Conservation (phyloP, 2,888 invertebrate species). For the Philereme transversata region DNA sequence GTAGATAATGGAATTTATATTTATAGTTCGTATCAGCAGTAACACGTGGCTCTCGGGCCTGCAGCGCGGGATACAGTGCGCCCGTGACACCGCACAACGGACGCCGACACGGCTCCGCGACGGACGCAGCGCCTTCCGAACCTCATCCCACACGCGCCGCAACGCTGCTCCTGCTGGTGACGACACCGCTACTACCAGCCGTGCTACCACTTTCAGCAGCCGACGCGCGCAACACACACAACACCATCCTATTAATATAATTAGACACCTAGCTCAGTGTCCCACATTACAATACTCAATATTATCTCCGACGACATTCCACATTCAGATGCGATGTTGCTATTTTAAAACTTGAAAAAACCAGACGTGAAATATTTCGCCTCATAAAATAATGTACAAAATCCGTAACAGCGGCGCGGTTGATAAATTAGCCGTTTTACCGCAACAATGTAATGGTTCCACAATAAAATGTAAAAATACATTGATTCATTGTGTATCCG, state of each 20-base stretch:
- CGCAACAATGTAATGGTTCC: slow-evolving; percentile 34
- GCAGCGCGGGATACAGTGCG: background rate
- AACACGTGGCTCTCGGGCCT: slow-evolving; percentile 19
- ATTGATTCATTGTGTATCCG: slow-evolving; percentile 19
- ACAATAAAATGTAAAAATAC: slow-evolving; percentile 31
- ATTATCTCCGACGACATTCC: slow-evolving; percentile 12
- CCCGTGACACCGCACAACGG: background rate
- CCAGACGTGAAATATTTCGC: slow-evolving; percentile 15
- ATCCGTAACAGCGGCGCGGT: slow-evolving; percentile 14
- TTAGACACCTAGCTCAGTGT: background rate
- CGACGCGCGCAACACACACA: background rate
- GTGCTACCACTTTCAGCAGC: background rate
- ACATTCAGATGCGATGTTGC: slow-evolving; percentile 4
- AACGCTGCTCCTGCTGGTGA: background rate
- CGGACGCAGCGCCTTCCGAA: background rate
- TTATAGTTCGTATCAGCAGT: slow-evolving; percentile 33
- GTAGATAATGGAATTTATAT: slow-evolving; percentile 64
- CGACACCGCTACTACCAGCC: background rate
- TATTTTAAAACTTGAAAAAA: slow-evolving; percentile 14
- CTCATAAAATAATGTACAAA: slow-evolving; percentile 22
- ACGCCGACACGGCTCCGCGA: background rate
- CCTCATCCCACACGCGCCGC: slow-evolving; percentile 17
- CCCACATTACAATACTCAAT: background rate
- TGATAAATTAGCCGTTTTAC: slow-evolving; percentile 31
- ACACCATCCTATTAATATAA: too few relatives aligned